A percentile compares a stretch with the other conserved stretches of the same genome.
Evolutionary conservation across 2,797 vertebrate species (phyloP).

Genomic region (Vireo griseus): DNA sequence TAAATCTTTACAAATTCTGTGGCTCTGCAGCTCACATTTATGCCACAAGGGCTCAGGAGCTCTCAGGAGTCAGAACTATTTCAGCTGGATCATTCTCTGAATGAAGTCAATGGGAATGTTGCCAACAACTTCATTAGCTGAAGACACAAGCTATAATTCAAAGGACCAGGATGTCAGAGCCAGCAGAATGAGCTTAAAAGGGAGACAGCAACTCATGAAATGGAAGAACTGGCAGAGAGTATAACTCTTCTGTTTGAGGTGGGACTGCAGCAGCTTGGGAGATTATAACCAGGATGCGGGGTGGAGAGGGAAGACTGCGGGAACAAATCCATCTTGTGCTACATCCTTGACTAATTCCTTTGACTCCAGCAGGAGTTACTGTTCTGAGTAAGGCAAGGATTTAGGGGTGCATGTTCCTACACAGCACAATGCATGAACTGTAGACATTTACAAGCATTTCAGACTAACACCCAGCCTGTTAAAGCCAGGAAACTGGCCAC

Average conservation of each 20-base stretch:
- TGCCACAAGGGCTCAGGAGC: not conserved
- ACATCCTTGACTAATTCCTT: not conserved
- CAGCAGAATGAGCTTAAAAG: not conserved
- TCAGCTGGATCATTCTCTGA: not conserved
- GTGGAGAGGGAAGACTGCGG: not conserved
- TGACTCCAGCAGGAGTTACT: not conserved
- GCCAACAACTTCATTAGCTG: not conserved
- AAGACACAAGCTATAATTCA: not conserved
- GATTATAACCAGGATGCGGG: not conserved
- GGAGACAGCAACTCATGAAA: not conserved
- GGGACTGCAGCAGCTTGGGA: not conserved
- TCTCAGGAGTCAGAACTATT: not conserved
- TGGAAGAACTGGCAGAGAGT: not conserved
- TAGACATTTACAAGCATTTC: constrained; percentile 27
- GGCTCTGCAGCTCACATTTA: not conserved
- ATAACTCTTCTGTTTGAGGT: not conserved
- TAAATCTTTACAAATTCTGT: not conserved
- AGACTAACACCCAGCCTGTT: constrained; percentile 27
- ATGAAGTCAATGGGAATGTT: constrained; percentile 19
- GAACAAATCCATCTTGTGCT: not conserved
- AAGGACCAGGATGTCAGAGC: not conserved
- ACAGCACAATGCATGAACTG: not conserved
- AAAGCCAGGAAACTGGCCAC: constrained; percentile 37
- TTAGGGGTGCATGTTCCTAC: not conserved
- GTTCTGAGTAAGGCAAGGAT: not conserved